Evolutionary conservation across 2,797 vertebrate species (phyloP).

Genomic region (Microcaecilia unicolor): DNA sequence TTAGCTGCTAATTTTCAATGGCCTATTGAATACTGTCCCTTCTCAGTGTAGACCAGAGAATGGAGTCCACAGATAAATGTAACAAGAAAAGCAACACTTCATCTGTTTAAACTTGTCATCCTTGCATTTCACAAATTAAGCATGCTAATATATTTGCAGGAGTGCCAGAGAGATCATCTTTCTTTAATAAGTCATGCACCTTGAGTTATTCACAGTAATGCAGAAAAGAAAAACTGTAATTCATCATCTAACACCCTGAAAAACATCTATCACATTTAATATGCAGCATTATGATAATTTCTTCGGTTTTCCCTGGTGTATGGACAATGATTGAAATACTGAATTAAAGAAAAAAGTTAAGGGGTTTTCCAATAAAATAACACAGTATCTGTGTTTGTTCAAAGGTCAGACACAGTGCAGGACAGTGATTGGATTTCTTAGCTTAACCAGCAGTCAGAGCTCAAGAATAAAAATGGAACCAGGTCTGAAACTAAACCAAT

Average conservation of each 20-base stretch:
- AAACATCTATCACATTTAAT: conserved; percentile 15
- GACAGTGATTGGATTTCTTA: conserved; percentile 7
- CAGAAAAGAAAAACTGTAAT: neutral
- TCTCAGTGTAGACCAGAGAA: no score
- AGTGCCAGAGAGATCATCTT: neutral
- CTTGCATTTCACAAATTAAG: neutral
- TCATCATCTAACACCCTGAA: conserved; percentile 21
- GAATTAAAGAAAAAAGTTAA: conserved; percentile 24
- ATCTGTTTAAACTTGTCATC: rapidly evolving
- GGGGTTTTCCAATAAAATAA: conserved; percentile 32
- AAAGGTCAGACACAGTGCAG: conserved; percentile 6
- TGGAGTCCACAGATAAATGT: no score
- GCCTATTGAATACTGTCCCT: no score
- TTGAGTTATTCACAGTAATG: conserved; percentile 1
- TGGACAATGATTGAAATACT: conserved; percentile 25
- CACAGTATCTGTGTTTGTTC: conserved; percentile 19
- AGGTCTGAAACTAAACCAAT: no score
- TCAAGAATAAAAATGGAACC: no score
- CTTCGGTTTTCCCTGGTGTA: conserved; percentile 37
- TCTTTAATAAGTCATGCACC: neutral
- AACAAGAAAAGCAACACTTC: no score
- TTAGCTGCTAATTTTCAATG: no score
- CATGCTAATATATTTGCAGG: neutral
- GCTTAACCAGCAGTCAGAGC: no score
- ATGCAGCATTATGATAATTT: conserved; percentile 29